A percentile compares a stretch with the other conserved stretches of the same genome.
Conservation (phyloP, 2,797 vertebrate species). For the Glossophaga mutica region DNA sequence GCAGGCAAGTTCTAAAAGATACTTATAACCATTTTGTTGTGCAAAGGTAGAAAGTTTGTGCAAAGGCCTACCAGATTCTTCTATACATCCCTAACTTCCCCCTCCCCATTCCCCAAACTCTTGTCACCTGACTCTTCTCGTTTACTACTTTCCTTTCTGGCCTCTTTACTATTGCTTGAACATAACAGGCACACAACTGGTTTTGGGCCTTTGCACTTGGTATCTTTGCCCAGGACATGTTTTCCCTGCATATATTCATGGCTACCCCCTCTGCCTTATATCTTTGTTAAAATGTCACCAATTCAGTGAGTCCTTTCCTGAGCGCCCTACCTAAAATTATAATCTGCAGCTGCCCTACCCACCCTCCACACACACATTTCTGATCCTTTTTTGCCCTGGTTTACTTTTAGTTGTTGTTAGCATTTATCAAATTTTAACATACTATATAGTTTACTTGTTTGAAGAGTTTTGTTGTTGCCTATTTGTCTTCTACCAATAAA, state of each 20-base stretch:
- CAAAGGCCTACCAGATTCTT: not conserved
- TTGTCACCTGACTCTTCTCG: not conserved
- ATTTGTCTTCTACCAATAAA: not conserved
- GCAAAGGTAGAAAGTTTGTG: not conserved
- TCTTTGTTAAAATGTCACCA: not conserved
- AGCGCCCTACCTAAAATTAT: not conserved
- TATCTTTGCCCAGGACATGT: not conserved
- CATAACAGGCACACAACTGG: not conserved
- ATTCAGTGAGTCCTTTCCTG: not conserved
- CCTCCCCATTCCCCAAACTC: accelerated
- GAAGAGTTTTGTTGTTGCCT: not conserved
- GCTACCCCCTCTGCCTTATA: not conserved
- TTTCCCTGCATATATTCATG: not conserved
- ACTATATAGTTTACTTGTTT: not conserved
- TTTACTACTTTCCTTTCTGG: not conserved
- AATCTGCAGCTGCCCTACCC: too few relatives aligned
- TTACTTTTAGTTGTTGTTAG: not conserved
- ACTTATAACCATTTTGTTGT: not conserved
- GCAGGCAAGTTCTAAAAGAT: not conserved
- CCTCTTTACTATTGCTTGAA: not conserved
- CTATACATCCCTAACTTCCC: accelerated
- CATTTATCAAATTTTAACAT: not conserved
- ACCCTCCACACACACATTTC: not conserved
- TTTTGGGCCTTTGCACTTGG: not conserved
- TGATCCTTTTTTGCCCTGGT: not conserved